Percentiles rank a stretch among this genome's conserved stretches.
phyloP scores from a whole-genome alignment of 1,140 invertebrate genomes.

The Euschistus heros region DNA sequence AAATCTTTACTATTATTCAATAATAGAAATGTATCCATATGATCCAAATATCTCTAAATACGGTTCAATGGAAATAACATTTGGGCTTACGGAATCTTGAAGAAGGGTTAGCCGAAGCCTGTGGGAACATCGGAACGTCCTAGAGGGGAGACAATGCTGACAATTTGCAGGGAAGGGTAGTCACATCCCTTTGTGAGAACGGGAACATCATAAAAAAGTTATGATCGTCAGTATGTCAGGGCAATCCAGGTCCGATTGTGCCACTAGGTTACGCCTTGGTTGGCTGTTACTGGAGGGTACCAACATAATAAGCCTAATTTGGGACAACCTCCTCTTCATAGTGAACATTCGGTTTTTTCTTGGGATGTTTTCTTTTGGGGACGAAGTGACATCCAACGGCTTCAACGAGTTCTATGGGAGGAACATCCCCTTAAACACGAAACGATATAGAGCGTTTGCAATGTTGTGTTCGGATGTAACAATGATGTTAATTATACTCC shows the following conservation, averaged over 20 bases:
- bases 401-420: no score
- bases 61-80: background rate
- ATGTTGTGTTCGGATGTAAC: no score
- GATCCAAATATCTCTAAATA: no score
- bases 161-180: constrained; percentile 1
- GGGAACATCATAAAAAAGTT: constrained; percentile 8
- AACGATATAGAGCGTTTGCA: no score
- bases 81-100: background rate
- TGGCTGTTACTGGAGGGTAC: background rate
- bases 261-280: background rate
- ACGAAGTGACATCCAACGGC: no score
- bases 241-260: constrained; percentile 5
- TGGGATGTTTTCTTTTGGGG: no score
- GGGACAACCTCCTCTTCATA: background rate
- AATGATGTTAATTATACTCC: no score
- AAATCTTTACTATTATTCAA: no score
- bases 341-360: no score
- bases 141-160: background rate
- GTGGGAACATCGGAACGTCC: background rate
- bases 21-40: no score
- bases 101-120: background rate
- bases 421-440: no score
- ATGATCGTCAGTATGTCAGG: background rate
- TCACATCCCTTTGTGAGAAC: background rate
- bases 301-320: constrained; percentile 1